Evolutionary conservation across 2,113 vertebrate species (phyloP), one percentile per base, ranked within the genome.

Genomic region (Maccullochella peelii): DNA sequence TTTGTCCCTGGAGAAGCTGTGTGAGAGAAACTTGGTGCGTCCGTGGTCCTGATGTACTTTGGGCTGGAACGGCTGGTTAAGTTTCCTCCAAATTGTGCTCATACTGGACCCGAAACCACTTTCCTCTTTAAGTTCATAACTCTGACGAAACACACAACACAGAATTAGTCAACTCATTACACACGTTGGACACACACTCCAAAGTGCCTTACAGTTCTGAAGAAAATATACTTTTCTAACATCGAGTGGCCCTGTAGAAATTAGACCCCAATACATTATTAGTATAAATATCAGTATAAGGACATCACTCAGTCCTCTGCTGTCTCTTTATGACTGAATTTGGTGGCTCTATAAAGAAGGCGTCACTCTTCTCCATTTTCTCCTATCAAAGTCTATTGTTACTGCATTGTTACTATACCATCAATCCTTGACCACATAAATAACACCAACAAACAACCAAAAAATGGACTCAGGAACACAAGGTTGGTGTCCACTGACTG

Each of bases 1-100:
- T 84, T 98, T 99, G 91, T 99, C 98, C 90, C 98, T 96, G 89
- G 97, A 97, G 93, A 99, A 99, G 0, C 97, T 97, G 49, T 99
- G 97, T 1, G 97, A 98, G 15, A 99, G 94, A 47, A 88, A 97
- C 88, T 98, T 99, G 91, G 96, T 97, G 79, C 92, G 94, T 68
- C 89, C 96, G 1, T 96, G 87, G 50, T 92, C 92, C 80, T 93
- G 95, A 80, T 95, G 94, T 58, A 99, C 95, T 83, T 95, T 95
- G 62, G 98, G 98, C 89, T 98, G 96, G 93, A 99, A 96, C 14
- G 97, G 97, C 1, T 96, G 95, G 61, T 96, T 98, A 73, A 97
- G 55, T 90, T 95, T 97, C 91, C 95, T 93, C 96, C 97, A 97
- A 80, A 97, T 47, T 10, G 94, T 89, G 30, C 84, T 96, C 94